Percentiles rank a stretch among this genome's conserved stretches.
phyloP scores from a whole-genome alignment of 1,140 invertebrate species.

The Dinoponera quadriceps region DNA sequence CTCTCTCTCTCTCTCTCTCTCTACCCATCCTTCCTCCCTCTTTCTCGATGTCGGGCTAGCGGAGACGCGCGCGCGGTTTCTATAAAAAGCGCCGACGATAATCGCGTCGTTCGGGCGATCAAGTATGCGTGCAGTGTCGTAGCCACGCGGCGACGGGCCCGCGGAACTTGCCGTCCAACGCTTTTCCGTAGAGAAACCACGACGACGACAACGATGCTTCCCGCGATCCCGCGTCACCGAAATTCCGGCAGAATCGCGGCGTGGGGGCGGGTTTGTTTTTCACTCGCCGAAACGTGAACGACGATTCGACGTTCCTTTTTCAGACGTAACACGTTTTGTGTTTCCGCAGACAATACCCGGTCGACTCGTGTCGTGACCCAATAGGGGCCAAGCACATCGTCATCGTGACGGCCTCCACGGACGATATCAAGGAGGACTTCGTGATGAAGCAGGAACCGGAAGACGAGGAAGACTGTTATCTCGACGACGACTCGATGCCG shows the following conservation, averaged over 20 bases:
- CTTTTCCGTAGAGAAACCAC: neutral
- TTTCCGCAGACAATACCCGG: conserved; percentile 29
- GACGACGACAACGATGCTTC: too few relatives aligned
- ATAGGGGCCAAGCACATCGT: conserved; percentile 25
- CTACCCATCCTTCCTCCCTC: too few relatives aligned
- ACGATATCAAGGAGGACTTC: conserved; percentile 42
- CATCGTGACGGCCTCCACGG: conserved; percentile 46
- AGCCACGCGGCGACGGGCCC: neutral
- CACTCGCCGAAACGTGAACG: too few relatives aligned
- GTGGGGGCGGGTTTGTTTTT: too few relatives aligned
- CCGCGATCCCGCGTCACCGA: too few relatives aligned
- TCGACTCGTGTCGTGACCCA: neutral
- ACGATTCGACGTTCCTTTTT: too few relatives aligned
- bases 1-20: neutral
- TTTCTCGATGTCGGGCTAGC: neutral
- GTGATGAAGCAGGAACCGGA: conserved; percentile 83
- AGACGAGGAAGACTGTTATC: conserved; percentile 79
- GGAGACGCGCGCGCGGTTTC: neutral
- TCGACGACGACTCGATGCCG: conserved; percentile 75
- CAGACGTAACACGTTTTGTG: conserved; percentile 36
- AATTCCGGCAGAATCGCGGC: too few relatives aligned
- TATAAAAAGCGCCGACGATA: conserved; percentile 27
- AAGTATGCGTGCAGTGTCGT: too few relatives aligned
- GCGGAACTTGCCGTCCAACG: neutral
- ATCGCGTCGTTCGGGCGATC: conserved; percentile 63